Percentiles rank a stretch among this genome's conserved stretches.
Evolutionary conservation across 2,113 vertebrate genomes (phyloP).

Genomic region (Grammomys surdaster): DNA sequence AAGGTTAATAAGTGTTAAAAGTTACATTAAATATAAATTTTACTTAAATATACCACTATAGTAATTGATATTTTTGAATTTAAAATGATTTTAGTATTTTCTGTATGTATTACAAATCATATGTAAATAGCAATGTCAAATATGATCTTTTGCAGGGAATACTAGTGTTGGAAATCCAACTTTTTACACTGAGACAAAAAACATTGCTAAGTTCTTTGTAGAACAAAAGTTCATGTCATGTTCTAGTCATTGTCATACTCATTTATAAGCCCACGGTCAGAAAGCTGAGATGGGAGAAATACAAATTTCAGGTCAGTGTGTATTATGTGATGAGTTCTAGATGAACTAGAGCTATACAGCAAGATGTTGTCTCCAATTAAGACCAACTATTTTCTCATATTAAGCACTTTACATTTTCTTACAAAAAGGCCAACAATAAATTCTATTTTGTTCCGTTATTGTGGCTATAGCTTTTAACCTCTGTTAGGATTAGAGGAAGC

Average conservation of each 20-base stretch:
- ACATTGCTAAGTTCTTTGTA: slow-evolving; percentile 26
- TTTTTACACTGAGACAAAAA: slow-evolving; percentile 24
- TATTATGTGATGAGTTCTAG: neutral
- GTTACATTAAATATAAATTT: slow-evolving; percentile 49
- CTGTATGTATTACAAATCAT: neutral
- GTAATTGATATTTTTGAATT: slow-evolving; percentile 14
- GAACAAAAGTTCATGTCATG: neutral
- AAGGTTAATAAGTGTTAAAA: neutral
- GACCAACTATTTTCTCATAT: neutral
- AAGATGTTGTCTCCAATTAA: neutral
- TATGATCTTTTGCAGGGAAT: neutral
- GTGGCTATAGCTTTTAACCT: slow-evolving; percentile 26
- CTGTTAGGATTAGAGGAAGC: neutral
- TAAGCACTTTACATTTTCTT: slow-evolving; percentile 44
- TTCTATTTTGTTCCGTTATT: slow-evolving; percentile 29
- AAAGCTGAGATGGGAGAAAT: neutral
- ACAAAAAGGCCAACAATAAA: slow-evolving; percentile 21
- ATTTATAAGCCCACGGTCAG: neutral
- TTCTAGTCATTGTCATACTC: neutral
- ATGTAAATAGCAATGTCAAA: slow-evolving; percentile 23
- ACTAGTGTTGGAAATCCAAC: neutral
- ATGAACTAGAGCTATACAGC: neutral
- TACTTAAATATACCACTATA: slow-evolving; percentile 26
- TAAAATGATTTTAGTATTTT: slow-evolving; percentile 47
- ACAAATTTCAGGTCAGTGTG: neutral